These are phyloP conservation scores for Brachionus rotundiformis DNA, from an alignment of 1,140 invertebrate genomes.

Conservation along the genomic window DNA sequence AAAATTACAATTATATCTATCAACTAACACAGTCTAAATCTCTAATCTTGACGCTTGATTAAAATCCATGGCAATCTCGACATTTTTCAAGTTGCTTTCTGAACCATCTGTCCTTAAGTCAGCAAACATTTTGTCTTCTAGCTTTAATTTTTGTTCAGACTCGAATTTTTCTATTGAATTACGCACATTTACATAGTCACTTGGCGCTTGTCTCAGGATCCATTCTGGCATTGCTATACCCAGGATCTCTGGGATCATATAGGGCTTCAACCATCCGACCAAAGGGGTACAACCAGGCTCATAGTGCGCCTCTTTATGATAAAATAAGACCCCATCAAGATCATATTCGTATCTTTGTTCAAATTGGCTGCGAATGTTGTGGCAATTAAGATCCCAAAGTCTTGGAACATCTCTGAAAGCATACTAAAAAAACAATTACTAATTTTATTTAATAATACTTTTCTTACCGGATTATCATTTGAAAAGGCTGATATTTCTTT, in stretches of 20 bases:
- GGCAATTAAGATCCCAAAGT: constrained; percentile 56
- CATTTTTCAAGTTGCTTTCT: neutral
- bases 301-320: constrained; percentile 70
- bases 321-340: constrained; percentile 64
- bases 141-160: neutral
- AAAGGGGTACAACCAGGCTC: constrained; percentile 76
- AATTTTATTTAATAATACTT: too few species aligned
- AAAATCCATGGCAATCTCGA: constrained; percentile 10
- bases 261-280: constrained; percentile 82
- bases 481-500: constrained; percentile 60
- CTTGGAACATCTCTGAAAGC: constrained; percentile 58
- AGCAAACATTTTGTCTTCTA: neutral
- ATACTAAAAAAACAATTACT: constrained; percentile 57
- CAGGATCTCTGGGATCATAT: constrained; percentile 80
- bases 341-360: constrained; percentile 53
- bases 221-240: constrained; percentile 66
- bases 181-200: constrained; percentile 23
- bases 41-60: neutral
- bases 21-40: neutral
- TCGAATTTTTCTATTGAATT: constrained; percentile 23
- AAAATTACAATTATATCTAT: neutral
- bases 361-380: neutral
- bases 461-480: constrained; percentile 63
- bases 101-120: neutral
- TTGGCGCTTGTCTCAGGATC: neutral